Evolutionary conservation across 2,797 vertebrate species (phyloP).

Genomic region (Cottoperca gobio): DNA sequence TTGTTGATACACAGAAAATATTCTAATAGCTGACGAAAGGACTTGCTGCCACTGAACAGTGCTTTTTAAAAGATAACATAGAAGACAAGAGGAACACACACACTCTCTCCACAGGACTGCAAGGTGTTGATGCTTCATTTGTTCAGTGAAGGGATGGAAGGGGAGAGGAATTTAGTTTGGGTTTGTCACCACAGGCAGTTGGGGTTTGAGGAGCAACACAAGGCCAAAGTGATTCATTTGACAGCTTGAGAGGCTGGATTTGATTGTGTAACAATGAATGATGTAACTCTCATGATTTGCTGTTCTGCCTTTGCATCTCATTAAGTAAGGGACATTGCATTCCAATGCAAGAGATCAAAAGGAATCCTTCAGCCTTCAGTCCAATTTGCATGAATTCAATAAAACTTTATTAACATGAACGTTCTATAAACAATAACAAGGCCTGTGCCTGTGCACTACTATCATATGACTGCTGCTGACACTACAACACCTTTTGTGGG

Average conservation of each 20-base stretch:
- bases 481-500: slow-evolving; percentile 58
- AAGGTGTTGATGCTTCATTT: slow-evolving; percentile 5
- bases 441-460: slow-evolving; percentile 1
- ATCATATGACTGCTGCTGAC: slow-evolving; percentile 45
- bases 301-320: slow-evolving; percentile 7
- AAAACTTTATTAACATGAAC: background rate
- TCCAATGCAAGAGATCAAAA: slow-evolving; percentile 2
- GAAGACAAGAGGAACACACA: background rate
- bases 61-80: background rate
- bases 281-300: slow-evolving; percentile 20
- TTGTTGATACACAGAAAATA: background rate
- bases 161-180: slow-evolving; percentile 29
- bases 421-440: background rate
- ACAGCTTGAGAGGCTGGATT: slow-evolving; percentile 25
- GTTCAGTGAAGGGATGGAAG: slow-evolving; percentile 1
- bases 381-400: background rate
- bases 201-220: slow-evolving; percentile 10
- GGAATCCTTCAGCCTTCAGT: background rate
- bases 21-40: background rate
- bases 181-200: slow-evolving; percentile 22
- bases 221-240: slow-evolving; percentile 22
- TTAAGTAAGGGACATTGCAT: background rate
- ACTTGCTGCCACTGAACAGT: background rate
- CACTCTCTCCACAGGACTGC: background rate
- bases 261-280: slow-evolving; percentile 43